These are phyloP conservation scores for Salarias fasciatus DNA, from an alignment of 2,797 vertebrate genomes.

Conservation along the genomic window DNA sequence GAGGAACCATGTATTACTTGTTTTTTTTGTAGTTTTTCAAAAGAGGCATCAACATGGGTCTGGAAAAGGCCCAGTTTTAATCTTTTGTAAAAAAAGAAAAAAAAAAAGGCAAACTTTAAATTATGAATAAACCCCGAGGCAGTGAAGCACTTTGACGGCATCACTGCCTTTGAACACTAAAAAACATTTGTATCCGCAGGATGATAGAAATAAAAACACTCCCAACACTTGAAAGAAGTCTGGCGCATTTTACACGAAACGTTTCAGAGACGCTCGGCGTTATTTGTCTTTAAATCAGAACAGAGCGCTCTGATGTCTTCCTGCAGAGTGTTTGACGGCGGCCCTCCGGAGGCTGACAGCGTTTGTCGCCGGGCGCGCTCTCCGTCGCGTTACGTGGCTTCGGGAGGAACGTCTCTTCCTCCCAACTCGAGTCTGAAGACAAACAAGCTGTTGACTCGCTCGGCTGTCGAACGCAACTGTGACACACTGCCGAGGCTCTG, in stretches of 20 bases:
- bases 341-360: slow-evolving; percentile 23
- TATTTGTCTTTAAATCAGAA: slow-evolving; percentile 46
- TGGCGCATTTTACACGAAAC: slow-evolving; percentile 42
- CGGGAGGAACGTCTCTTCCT: slow-evolving; percentile 24
- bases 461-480: slow-evolving; percentile 30
- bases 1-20: too few species aligned
- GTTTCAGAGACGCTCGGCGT: slow-evolving; percentile 38
- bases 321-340: slow-evolving; percentile 22
- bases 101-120: slow-evolving; percentile 38
- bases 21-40: too few species aligned
- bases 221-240: slow-evolving; percentile 18
- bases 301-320: slow-evolving; percentile 26
- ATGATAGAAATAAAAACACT: slow-evolving; percentile 3
- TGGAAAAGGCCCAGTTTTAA: not conserved
- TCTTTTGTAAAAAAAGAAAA: slow-evolving; percentile 20
- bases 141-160: slow-evolving; percentile 40
- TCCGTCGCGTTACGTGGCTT: slow-evolving; percentile 3
- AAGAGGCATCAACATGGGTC: slow-evolving; percentile 2
- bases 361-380: slow-evolving; percentile 13
- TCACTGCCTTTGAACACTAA: slow-evolving; percentile 51
- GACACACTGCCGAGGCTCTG: slow-evolving; percentile 28
- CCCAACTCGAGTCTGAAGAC: slow-evolving; percentile 1
- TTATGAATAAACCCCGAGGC: slow-evolving; percentile 59
- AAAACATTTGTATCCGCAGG: slow-evolving; percentile 43
- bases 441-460: slow-evolving; percentile 47